Conservation (phyloP, 2,888 invertebrate genomes). For the Cataglyphis cursor region DNA sequence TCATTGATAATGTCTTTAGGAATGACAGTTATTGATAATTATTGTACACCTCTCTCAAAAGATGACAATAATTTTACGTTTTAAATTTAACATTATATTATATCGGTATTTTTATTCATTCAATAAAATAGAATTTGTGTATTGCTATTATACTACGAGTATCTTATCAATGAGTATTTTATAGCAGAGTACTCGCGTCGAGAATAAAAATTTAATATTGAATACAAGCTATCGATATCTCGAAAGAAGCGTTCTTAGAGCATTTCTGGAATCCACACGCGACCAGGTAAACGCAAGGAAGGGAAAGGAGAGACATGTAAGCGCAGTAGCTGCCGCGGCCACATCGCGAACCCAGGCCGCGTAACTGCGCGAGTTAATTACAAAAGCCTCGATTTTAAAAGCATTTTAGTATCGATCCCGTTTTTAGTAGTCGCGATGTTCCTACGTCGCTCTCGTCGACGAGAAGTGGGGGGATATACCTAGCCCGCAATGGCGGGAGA, state of each 20-base stretch:
- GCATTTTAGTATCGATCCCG: conserved; percentile 90
- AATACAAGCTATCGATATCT: neutral
- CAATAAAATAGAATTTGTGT: neutral
- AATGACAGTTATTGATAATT: conserved; percentile 38
- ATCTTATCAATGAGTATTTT: neutral
- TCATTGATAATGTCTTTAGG: conserved; percentile 47
- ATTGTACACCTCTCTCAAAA: neutral
- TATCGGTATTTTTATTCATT: neutral
- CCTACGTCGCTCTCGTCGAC: conserved; percentile 80
- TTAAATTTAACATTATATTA: conserved; percentile 3
- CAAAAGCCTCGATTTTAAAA: conserved; percentile 90
- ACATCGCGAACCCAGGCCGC: conserved; percentile 60
- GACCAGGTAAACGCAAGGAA: neutral
- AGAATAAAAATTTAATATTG: neutral
- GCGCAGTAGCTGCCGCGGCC: neutral
- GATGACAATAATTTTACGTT: conserved; percentile 7
- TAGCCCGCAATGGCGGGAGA: conserved; percentile 82
- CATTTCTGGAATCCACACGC: neutral
- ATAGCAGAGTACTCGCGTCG: neutral
- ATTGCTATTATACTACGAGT: neutral
- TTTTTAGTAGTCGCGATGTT: conserved; percentile 88
- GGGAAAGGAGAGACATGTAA: neutral
- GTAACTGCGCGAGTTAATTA: conserved; percentile 87
- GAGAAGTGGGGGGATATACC: conserved; percentile 78
- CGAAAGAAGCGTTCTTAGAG: neutral